phyloP scores from a whole-genome alignment of 2,888 invertebrate species.

The Ormyrus labotus region DNA sequence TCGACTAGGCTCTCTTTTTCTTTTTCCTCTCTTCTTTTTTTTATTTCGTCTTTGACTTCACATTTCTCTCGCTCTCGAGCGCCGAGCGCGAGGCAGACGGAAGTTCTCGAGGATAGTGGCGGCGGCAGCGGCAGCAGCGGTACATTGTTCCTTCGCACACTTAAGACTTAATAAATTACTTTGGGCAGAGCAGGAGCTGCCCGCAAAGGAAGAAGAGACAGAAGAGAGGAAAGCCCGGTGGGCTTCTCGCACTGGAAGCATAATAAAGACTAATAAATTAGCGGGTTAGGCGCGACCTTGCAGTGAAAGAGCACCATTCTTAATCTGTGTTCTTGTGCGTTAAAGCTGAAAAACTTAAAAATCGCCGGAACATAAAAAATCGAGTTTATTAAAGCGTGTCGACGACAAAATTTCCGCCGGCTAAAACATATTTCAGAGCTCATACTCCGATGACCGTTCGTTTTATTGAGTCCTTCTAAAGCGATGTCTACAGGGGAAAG shows the following conservation, averaged over 20 bases:
- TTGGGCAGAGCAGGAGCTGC: constrained; percentile 16
- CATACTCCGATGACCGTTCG: constrained; percentile 44
- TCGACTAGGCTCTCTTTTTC: constrained; percentile 8
- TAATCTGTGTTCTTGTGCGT: too few species aligned
- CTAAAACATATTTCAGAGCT: constrained; percentile 32
- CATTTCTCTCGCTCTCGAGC: constrained; percentile 26
- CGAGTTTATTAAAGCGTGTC: background rate
- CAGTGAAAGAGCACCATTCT: background rate
- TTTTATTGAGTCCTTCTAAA: constrained; percentile 47
- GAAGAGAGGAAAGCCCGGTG: constrained; percentile 39
- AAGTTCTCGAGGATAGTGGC: constrained; percentile 44
- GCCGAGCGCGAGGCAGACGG: constrained; percentile 30
- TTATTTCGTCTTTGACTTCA: constrained; percentile 48
- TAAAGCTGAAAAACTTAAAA: too few species aligned
- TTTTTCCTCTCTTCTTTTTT: constrained; percentile 8
- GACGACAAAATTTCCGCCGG: background rate
- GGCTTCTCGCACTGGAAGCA: constrained; percentile 42
- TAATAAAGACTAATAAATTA: constrained; percentile 58
- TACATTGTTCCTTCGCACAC: constrained; percentile 58
- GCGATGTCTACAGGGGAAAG: background rate
- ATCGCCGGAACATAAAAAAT: too few species aligned
- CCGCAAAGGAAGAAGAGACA: constrained; percentile 10
- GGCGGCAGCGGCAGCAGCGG: constrained; percentile 10
- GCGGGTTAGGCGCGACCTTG: constrained; percentile 14
- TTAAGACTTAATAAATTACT: constrained; percentile 62